These are phyloP conservation scores for Drosophila suzukii DNA, from an alignment of 1,140 invertebrate genomes.

Conservation along the genomic window DNA sequence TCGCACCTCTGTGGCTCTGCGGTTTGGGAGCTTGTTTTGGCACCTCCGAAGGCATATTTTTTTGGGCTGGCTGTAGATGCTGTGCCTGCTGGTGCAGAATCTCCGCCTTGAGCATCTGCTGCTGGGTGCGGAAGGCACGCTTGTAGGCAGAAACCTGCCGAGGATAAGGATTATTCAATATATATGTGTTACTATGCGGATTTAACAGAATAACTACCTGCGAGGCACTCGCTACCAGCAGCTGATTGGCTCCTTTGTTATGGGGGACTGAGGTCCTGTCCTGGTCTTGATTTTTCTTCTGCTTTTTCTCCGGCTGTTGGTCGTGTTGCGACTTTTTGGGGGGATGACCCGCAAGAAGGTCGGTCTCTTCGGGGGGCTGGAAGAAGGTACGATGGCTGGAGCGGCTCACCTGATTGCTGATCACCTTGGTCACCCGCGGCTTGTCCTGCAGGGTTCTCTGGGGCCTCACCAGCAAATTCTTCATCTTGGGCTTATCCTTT, in stretches of 20 bases:
- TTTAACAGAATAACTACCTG: conserved; percentile 18
- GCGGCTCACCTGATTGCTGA: conserved; percentile 30
- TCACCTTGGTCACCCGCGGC: not conserved
- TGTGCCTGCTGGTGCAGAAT: conserved; percentile 33
- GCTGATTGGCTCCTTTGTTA: conserved; percentile 22
- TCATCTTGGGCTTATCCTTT: not conserved
- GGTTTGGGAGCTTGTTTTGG: not conserved
- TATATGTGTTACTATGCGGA: not conserved
- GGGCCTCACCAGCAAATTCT: not conserved
- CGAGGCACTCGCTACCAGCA: conserved; percentile 44
- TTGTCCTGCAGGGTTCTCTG: not conserved
- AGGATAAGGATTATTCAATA: not conserved
- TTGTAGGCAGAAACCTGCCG: conserved; percentile 32
- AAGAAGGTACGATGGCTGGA: conserved; percentile 18
- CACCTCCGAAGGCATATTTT: not conserved
- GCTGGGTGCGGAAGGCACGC: conserved; percentile 44
- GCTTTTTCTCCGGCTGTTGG: not conserved
- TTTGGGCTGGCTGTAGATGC: not conserved
- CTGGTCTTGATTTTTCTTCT: not conserved
- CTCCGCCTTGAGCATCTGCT: conserved; percentile 49
- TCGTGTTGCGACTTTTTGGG: not conserved
- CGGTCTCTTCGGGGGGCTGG: not conserved
- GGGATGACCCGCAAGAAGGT: no score
- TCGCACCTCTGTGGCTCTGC: conserved; percentile 1
- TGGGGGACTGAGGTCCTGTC: not conserved